phyloP scores from a whole-genome alignment of 2,888 invertebrate species.

The Diadegma fenestrale region DNA sequence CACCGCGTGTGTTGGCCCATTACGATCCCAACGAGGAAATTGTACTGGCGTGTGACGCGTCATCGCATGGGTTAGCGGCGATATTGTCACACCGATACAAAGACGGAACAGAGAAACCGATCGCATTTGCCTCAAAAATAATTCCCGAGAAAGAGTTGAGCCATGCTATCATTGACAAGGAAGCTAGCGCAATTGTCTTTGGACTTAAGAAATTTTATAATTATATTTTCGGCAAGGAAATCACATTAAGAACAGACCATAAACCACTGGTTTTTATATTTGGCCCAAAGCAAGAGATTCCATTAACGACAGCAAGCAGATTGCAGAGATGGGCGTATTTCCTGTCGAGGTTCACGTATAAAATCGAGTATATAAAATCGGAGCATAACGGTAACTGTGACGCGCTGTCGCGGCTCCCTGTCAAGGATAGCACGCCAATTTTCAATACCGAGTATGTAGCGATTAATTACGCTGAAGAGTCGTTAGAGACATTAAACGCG shows the following conservation, averaged over 20 bases:
- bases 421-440: constrained; percentile 38
- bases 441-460: constrained; percentile 12
- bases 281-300: constrained; percentile 22
- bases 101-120: constrained; percentile 10
- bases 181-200: too few species aligned
- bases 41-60: constrained; percentile 4
- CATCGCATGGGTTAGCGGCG: constrained; percentile 9
- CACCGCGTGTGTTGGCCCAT: background rate
- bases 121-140: constrained; percentile 13
- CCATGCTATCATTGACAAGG: constrained; percentile 17
- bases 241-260: constrained; percentile 24
- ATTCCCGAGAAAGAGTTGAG: constrained; percentile 11
- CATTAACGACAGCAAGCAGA: constrained; percentile 1
- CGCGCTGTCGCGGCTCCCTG: constrained; percentile 53
- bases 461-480: background rate
- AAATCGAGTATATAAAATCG: constrained; percentile 52
- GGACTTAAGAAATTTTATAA: background rate
- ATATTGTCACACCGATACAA: constrained; percentile 23
- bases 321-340: constrained; percentile 31
- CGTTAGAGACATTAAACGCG: background rate
- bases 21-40: constrained; percentile 13
- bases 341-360: constrained; percentile 9
- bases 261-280: constrained; percentile 17
- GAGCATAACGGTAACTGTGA: constrained; percentile 57
- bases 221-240: constrained; percentile 14